Evolutionary conservation across 2,888 invertebrate genomes (phyloP).

Genomic region (Brachylomia viminalis): DNA sequence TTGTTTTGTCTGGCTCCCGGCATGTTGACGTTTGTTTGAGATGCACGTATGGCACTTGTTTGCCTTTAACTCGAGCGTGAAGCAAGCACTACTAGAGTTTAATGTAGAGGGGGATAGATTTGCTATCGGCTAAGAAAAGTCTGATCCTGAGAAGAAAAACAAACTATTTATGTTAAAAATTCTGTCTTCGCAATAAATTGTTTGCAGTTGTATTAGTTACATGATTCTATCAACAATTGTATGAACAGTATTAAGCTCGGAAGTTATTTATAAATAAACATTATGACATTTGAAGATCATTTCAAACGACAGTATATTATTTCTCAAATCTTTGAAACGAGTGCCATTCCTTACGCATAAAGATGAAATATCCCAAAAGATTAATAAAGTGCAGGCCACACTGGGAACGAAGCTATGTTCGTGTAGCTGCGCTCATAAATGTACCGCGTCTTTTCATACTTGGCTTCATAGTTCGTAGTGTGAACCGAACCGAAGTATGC

Average conservation of each 20-base stretch:
- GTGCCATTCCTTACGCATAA: conserved; percentile 8
- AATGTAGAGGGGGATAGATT: neutral
- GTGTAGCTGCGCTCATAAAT: too few species aligned
- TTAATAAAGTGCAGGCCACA: neutral
- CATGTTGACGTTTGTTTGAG: conserved; percentile 4
- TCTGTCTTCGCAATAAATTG: neutral
- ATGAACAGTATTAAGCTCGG: neutral
- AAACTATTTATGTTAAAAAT: neutral
- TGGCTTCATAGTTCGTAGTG: too few species aligned
- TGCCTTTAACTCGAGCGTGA: conserved; percentile 1
- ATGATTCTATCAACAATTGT: neutral
- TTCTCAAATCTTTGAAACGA: conserved; percentile 3
- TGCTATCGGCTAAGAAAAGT: neutral
- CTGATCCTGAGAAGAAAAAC: neutral
- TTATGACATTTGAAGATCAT: neutral
- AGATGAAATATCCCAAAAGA: conserved; percentile 27
- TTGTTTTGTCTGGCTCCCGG: conserved; percentile 5
- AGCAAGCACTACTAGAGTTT: conserved; percentile 10
- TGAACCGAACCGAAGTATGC: too few species aligned
- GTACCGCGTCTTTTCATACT: too few species aligned
- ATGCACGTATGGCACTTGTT: conserved; percentile 1
- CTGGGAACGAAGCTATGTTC: too few species aligned
- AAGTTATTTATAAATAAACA: neutral
- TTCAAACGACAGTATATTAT: neutral
- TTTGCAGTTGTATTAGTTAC: neutral